phyloP scores from a whole-genome alignment of 1,140 invertebrate genomes.

The Micrasema minimum region DNA sequence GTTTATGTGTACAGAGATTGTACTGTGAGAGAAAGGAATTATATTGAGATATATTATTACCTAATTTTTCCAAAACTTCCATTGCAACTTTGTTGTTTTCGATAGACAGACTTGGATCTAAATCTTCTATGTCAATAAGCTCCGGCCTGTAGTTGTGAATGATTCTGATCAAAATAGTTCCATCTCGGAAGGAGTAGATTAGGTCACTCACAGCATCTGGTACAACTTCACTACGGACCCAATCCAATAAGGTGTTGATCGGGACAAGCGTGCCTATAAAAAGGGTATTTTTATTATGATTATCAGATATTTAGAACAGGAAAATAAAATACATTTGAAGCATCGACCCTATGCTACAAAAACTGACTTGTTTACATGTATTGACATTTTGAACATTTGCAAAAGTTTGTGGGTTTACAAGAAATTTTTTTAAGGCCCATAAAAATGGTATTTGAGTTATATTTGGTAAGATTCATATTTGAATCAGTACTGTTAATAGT shows the following conservation, averaged over 20 bases:
- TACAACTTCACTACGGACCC: constrained; percentile 78
- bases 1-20: too few species aligned
- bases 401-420: too few species aligned
- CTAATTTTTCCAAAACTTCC: constrained; percentile 76
- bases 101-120: constrained; percentile 72
- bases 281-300: too few species aligned
- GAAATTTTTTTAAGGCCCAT: too few species aligned
- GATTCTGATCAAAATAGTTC: constrained; percentile 84
- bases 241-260: constrained; percentile 78
- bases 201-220: constrained; percentile 76
- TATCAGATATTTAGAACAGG: too few species aligned
- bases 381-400: too few species aligned
- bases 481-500: not conserved
- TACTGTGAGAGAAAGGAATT: too few species aligned
- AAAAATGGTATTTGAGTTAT: too few species aligned
- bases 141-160: constrained; percentile 89
- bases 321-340: too few species aligned
- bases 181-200: constrained; percentile 78
- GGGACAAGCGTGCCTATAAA: constrained; percentile 72
- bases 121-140: constrained; percentile 78
- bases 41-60: constrained; percentile 38
- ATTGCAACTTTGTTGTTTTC: constrained; percentile 86
- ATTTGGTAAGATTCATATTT: too few species aligned
- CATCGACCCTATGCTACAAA: too few species aligned
- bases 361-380: too few species aligned